Conservation (phyloP, 2,113 vertebrate genomes). For the Oncorhynchus nerka region DNA sequence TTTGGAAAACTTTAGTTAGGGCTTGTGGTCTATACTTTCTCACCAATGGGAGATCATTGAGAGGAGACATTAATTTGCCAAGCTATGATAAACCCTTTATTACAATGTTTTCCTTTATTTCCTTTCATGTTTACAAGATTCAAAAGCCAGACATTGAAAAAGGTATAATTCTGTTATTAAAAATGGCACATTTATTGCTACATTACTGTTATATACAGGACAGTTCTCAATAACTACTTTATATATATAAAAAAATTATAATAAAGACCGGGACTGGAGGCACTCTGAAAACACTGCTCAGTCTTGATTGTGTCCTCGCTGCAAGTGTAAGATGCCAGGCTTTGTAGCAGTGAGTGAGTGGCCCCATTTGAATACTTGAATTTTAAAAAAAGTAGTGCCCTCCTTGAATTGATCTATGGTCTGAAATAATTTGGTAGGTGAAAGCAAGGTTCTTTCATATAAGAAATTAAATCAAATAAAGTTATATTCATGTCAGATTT, state of each 20-base stretch:
- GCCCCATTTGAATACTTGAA: conserved; percentile 37
- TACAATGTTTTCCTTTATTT: conserved; percentile 78
- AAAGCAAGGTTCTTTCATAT: background rate
- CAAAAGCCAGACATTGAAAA: conserved; percentile 83
- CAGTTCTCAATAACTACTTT: conserved; percentile 82
- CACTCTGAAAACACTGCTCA: conserved; percentile 76
- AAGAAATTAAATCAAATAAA: conserved; percentile 27
- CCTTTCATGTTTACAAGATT: conserved; percentile 80
- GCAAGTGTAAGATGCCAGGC: conserved; percentile 52
- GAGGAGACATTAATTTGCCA: conserved; percentile 57
- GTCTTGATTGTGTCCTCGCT: conserved; percentile 68
- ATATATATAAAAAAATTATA: conserved; percentile 53
- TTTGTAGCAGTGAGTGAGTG: conserved; percentile 53
- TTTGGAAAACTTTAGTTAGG: conserved; percentile 37
- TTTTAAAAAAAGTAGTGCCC: conserved; percentile 10
- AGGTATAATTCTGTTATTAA: conserved; percentile 85
- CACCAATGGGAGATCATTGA: conserved; percentile 9
- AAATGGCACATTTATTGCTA: conserved; percentile 97
- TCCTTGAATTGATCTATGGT: conserved; percentile 26
- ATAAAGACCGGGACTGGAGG: conserved; percentile 62
- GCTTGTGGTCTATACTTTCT: conserved; percentile 38
- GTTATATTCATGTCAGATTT: conserved; percentile 13
- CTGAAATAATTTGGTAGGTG: background rate
- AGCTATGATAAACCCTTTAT: conserved; percentile 68
- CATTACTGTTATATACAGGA: conserved; percentile 95